Evolutionary conservation across 1,140 invertebrate species (phyloP), one percentile per base, ranked within the genome.

Genomic region (Drosophila tsacasi): DNA sequence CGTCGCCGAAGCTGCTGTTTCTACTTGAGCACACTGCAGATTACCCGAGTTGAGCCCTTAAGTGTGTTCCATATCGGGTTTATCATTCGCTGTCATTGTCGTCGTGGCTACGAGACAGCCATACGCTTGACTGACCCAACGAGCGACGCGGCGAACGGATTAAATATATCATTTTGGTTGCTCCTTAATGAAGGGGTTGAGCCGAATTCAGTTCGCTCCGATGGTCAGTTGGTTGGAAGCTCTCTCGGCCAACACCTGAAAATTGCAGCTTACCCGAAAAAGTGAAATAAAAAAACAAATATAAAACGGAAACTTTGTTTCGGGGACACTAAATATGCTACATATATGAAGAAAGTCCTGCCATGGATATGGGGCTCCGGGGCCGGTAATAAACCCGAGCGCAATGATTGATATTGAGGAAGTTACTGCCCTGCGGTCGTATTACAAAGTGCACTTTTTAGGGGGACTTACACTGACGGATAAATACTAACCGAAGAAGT

Each of bases 321-420:
- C 59, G 74, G 62, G 49, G 44, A 60, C 59, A 62, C 76, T 79
- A 79, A 79, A 79, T 59, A 83, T 76, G 84, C 64, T 77, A 78
- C 89, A 83, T 81, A 78, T 87, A 83, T 81, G 84, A 89, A 76
- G 84, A 90, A 89, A 89, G 81, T 72, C 30, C 12, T 50, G 46
- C 19, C 54, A 44, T 57, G 52, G 73, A 49, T 62, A 67, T 76
- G 32, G 21, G 64, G 71, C 79, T 63, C 47, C 65, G 46, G 84
- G 74, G 81, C 80, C 76, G 84, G 74, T 76, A 90, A 81, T 81
- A 78, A 75, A 80, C 66, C 81, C 69, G 67, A 72, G 81, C 81
- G 83, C 64, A 84, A 90, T 89, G 85, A 89, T 89, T 89, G 81
- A 90, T 89, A 91, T 89, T 89, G 81, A 89, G 85, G 85, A 90